Base-by-base conservation (phyloP, 2,888 invertebrate genomes). In the Drosophila siamana region DNA sequence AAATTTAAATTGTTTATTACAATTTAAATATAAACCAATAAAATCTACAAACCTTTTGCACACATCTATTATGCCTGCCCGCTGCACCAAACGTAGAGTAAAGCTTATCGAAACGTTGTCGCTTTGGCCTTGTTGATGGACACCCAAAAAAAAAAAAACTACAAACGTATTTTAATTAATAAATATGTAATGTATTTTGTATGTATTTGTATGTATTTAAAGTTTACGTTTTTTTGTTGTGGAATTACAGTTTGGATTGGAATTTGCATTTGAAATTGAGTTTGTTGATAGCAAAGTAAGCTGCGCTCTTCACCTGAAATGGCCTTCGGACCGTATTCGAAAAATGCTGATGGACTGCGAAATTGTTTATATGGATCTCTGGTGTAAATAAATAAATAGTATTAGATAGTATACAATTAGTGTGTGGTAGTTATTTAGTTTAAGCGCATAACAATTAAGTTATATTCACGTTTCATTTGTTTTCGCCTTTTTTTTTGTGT, bases 361-460 rank as follows among this genome's bases (percentile, higher is more conserved):
- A n/a, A n/a, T 40, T 59, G 7, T 51, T 38, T 47, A 48, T 56
- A 38, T 70, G 7, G 28, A 62, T 40, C n/a, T 40, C n/a, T 16
- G 50, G 46, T 55, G 46, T 79, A 55, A 73, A 78, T 79, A 82
- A 82, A 82, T 79, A 84, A 82, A 71, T 82, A 85, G 67, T 79
- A 51, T 75, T 66, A 77, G 60, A 62, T 83, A 73, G 80, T 80
- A 83, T 86, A 80, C 78, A 84, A 63, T 80, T 80, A 78, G 71
- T 78, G 62, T 85, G 71, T 85, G 71, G 38, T 70, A 75, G 69
- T 74, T 69, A 71, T 33, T 62, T 62, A 56, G 50, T 69, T 74
- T 69, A 86, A 84, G 80, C 86, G 84, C 80, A 80, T 83, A 80
- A 84, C 86, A 83, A 65, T 78, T 76, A 60, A 83, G 72, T 83